Evolutionary conservation across 2,888 invertebrate species (phyloP).

Genomic region (Sarcophaga variegata): DNA sequence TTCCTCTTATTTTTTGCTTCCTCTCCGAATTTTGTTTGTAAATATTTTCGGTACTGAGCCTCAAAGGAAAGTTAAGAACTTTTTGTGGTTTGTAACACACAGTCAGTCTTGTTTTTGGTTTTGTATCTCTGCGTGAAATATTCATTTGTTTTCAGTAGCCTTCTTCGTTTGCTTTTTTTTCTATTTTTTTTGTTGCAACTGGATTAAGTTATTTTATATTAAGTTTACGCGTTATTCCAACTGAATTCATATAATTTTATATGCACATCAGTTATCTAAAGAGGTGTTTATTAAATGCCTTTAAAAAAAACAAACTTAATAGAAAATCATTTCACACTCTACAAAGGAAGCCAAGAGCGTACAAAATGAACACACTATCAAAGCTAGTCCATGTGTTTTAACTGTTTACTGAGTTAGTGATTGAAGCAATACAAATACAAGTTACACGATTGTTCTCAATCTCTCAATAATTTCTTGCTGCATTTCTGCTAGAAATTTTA

Average conservation of each 20-base stretch:
- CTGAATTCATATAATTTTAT: slow-evolving; percentile 2
- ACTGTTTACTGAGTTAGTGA: too few relatives aligned
- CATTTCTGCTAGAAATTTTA: too few relatives aligned
- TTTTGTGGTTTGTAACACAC: slow-evolving; percentile 53
- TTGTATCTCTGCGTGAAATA: slow-evolving; percentile 39
- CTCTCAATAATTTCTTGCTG: too few relatives aligned
- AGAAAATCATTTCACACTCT: too few relatives aligned
- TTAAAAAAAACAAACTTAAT: too few relatives aligned
- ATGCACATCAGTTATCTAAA: neutral
- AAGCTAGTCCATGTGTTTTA: too few relatives aligned
- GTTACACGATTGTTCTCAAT: too few relatives aligned
- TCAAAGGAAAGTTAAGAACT: slow-evolving; percentile 63
- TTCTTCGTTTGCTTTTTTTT: neutral
- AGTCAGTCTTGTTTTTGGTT: slow-evolving; percentile 43
- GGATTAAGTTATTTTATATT: slow-evolving; percentile 52
- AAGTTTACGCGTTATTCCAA: slow-evolving; percentile 41
- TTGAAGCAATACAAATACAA: too few relatives aligned
- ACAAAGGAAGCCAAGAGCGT: too few relatives aligned
- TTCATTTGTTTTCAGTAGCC: slow-evolving; percentile 15
- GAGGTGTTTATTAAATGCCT: neutral
- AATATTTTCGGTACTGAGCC: slow-evolving; percentile 5
- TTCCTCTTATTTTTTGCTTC: neutral
- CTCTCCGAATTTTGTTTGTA: neutral
- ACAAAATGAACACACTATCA: too few relatives aligned
- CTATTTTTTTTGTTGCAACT: neutral